phyloP scores from a whole-genome alignment of 53 echinoderm and acorn worm genomes.

The Patiria pectinifera region DNA sequence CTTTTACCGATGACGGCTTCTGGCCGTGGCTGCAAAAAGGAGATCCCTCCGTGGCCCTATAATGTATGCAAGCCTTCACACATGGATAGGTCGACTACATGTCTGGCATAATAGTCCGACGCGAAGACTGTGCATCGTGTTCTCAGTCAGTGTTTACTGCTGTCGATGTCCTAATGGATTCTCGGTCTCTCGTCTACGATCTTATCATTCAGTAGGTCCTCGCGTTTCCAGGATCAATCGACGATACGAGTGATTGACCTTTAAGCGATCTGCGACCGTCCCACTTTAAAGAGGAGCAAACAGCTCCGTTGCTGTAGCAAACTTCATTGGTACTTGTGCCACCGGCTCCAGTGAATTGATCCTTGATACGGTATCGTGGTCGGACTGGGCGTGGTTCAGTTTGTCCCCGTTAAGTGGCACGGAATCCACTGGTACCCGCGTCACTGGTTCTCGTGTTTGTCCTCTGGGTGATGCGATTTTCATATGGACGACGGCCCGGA shows the following conservation, averaged over 20 bases:
- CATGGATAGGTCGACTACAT: not conserved
- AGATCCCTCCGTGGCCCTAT: not conserved
- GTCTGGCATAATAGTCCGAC: not conserved
- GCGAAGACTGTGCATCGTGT: not conserved
- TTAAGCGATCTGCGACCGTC: not conserved
- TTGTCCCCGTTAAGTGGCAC: too few relatives aligned
- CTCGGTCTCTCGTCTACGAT: not conserved
- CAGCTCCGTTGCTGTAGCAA: not conserved
- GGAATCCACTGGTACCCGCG: not conserved
- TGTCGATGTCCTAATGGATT: not conserved
- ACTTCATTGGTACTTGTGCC: not conserved
- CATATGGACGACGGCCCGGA: too few relatives aligned
- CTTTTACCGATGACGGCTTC: not conserved
- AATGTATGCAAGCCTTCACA: not conserved
- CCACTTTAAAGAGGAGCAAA: not conserved
- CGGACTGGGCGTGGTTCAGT: too few relatives aligned
- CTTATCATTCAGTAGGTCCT: not conserved
- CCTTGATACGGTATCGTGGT: not conserved
- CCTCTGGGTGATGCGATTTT: too few relatives aligned
- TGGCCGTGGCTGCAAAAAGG: not conserved
- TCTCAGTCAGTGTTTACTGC: not conserved
- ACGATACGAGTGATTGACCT: not conserved
- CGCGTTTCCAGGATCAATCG: not conserved
- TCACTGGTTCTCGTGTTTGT: constrained; percentile 2
- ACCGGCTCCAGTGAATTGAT: not conserved